phyloP scores from a whole-genome alignment of 2,113 vertebrate species.

The Otis tarda region DNA sequence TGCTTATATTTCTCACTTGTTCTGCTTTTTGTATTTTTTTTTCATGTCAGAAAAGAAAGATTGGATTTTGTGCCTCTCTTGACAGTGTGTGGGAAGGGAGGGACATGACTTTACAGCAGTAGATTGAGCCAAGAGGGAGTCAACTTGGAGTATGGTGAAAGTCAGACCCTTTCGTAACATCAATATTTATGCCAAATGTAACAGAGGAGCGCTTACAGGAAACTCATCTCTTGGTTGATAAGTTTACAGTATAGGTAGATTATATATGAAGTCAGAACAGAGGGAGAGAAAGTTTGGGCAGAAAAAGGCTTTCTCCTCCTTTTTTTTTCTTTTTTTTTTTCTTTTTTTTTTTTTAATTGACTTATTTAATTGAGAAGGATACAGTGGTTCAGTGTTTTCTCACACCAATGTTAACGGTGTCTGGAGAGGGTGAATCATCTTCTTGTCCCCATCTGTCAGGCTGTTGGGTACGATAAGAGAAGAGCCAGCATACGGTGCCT shows the following conservation, averaged over 20 bases:
- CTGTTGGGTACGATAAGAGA: neutral
- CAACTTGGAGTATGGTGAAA: neutral
- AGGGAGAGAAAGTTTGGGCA: neutral
- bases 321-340: neutral
- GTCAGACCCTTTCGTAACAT: neutral
- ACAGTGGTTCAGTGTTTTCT: conserved; percentile 14
- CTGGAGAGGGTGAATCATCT: conserved; percentile 37
- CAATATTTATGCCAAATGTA: neutral
- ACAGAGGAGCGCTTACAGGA: neutral
- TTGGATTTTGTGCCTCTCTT: neutral
- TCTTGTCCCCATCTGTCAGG: neutral
- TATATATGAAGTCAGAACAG: neutral
- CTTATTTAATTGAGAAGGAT: neutral
- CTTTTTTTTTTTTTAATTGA: neutral
- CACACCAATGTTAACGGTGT: neutral
- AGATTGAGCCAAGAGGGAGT: neutral
- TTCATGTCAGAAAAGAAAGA: neutral
- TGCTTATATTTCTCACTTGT: too few species aligned
- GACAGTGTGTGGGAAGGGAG: neutral
- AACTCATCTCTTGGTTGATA: neutral
- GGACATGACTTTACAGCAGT: neutral
- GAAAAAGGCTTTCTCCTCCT: neutral
- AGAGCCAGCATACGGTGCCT: neutral
- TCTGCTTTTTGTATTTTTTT: neutral
- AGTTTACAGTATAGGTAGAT: neutral